Conservation (phyloP, 2,888 invertebrate genomes). For the Oligia latruncula region DNA sequence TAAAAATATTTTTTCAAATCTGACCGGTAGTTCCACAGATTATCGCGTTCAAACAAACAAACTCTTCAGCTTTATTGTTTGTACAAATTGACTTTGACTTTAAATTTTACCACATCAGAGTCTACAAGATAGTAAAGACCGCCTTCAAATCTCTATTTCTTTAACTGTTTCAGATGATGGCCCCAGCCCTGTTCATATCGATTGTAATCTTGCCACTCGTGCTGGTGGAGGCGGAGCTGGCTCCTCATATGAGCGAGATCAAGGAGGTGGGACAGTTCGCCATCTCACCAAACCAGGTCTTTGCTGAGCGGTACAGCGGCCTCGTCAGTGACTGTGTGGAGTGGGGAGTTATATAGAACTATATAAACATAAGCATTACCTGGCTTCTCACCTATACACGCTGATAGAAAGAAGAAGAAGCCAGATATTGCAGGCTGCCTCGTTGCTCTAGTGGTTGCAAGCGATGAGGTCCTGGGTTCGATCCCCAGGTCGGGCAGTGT, state of each 20-base stretch:
- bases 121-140: neutral
- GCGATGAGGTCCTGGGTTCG: neutral
- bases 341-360: conserved; percentile 73
- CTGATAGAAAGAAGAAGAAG: neutral
- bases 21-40: too few species aligned
- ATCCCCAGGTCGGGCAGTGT: neutral
- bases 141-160: neutral
- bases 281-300: conserved; percentile 73
- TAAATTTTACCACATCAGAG: neutral
- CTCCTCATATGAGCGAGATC: conserved; percentile 70
- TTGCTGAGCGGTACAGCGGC: conserved; percentile 74
- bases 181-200: conserved; percentile 68
- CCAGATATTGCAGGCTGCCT: neutral
- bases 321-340: conserved; percentile 76
- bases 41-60: too few species aligned
- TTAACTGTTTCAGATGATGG: conserved; percentile 66
- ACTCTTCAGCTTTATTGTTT: too few species aligned
- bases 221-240: conserved; percentile 76
- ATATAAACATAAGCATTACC: neutral
- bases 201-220: conserved; percentile 77
- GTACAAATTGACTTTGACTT: neutral
- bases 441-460: neutral
- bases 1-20: too few species aligned
- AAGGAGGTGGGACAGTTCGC: conserved; percentile 67
- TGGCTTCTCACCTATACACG: neutral